Conservation (phyloP, 1,140 invertebrate species). For the Brachionus angularis region DNA sequence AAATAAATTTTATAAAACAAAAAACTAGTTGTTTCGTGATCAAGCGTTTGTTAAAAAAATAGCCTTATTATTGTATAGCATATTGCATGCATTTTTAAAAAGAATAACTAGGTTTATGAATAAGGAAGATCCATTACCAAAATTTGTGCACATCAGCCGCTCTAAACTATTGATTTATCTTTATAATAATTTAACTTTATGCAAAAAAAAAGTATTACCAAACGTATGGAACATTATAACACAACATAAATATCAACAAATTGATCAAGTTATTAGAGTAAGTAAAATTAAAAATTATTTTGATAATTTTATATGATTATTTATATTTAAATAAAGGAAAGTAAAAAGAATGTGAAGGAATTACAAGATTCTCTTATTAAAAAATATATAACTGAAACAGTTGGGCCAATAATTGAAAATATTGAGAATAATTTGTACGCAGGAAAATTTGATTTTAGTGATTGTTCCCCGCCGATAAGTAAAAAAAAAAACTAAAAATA, state of each 20-base stretch:
- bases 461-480: constrained; percentile 21
- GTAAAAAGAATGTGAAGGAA: constrained; percentile 32
- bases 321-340: background rate
- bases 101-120: constrained; percentile 9
- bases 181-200: constrained; percentile 31
- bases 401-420: background rate
- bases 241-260: constrained; percentile 6
- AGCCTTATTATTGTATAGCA: constrained; percentile 6
- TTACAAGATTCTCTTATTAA: constrained; percentile 10
- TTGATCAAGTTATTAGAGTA: constrained; percentile 12
- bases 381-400: constrained; percentile 4
- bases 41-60: background rate
- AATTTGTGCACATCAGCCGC: constrained; percentile 16
- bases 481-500: constrained; percentile 5
- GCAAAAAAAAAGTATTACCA: constrained; percentile 8
- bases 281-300: background rate
- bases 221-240: constrained; percentile 5
- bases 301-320: background rate
- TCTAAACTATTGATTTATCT: constrained; percentile 23
- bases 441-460: constrained; percentile 26
- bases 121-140: constrained; percentile 30
- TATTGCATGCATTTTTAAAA: constrained; percentile 11
- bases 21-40: constrained; percentile 4
- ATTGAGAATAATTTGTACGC: constrained; percentile 37
- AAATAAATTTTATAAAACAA: no score